Evolutionary conservation across 2,888 invertebrate species (phyloP).

Genomic region (Halictus quadricinctus): DNA sequence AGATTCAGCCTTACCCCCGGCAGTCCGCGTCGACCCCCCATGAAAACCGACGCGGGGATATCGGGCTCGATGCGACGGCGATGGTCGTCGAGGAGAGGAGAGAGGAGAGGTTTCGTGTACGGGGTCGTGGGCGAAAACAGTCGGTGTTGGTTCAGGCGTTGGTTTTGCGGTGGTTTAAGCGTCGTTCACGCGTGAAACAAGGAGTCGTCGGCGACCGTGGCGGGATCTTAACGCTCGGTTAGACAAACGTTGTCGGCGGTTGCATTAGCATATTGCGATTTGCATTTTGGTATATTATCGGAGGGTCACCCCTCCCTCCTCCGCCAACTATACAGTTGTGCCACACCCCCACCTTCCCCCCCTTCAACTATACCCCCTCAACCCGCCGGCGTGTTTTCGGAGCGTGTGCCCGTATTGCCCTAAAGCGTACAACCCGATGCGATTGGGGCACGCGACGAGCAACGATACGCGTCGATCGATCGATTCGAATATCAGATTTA

Average conservation of each 20-base stretch:
- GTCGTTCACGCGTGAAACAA: constrained; percentile 77
- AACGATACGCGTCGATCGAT: constrained; percentile 42
- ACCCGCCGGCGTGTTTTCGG: constrained; percentile 36
- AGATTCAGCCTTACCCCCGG: constrained; percentile 10
- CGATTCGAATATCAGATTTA: constrained; percentile 22
- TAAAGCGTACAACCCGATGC: constrained; percentile 35
- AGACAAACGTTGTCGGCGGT: constrained; percentile 67
- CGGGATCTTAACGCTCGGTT: constrained; percentile 70
- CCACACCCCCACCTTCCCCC: too few relatives aligned
- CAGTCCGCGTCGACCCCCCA: neutral
- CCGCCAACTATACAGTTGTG: neutral
- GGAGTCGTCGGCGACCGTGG: constrained; percentile 66
- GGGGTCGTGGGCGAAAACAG: constrained; percentile 50
- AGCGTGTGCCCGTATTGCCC: constrained; percentile 41
- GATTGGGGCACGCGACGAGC: constrained; percentile 45
- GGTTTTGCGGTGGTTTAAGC: constrained; percentile 70
- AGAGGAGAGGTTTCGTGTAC: constrained; percentile 5
- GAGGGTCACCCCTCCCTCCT: neutral
- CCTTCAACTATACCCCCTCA: neutral
- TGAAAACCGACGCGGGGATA: constrained; percentile 1
- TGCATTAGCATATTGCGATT: constrained; percentile 71
- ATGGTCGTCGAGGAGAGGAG: neutral
- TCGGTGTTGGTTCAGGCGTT: constrained; percentile 68
- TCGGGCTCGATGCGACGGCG: neutral
- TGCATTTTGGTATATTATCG: constrained; percentile 64